Conservation (phyloP, 2,797 vertebrate species). For the Argentina silus region DNA sequence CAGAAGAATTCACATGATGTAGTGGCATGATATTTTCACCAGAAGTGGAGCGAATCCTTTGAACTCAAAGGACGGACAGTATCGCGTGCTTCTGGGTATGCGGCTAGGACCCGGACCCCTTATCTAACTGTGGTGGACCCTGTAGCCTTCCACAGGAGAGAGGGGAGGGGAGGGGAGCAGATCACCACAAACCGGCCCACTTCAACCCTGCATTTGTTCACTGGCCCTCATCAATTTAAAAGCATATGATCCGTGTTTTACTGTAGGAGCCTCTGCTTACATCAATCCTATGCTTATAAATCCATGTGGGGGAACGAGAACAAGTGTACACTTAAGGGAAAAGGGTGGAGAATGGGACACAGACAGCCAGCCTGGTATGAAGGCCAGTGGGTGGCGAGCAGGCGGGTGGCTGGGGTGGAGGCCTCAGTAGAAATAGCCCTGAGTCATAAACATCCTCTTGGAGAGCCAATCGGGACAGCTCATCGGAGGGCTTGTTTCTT, state of each 20-base stretch:
- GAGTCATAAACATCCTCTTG: constrained; percentile 78
- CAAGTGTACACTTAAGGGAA: too few relatives aligned
- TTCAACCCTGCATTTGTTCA: too few relatives aligned
- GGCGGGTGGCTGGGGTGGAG: constrained; percentile 57
- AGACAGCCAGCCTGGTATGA: too few relatives aligned
- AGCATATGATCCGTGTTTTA: too few relatives aligned
- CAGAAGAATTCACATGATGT: constrained; percentile 19
- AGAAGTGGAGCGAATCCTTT: not conserved
- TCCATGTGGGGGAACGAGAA: too few relatives aligned
- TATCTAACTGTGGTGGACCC: too few relatives aligned
- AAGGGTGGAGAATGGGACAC: too few relatives aligned
- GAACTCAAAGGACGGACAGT: not conserved
- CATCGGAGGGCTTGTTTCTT: constrained; percentile 68
- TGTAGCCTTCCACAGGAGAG: not conserved
- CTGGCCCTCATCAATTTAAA: too few relatives aligned
- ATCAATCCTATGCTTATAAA: too few relatives aligned
- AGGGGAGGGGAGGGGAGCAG: not conserved
- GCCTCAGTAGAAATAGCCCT: constrained; percentile 73
- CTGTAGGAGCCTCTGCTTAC: too few relatives aligned
- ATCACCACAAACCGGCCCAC: not conserved
- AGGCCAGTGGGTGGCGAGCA: constrained; percentile 3
- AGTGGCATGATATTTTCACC: not conserved
- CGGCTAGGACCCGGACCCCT: too few relatives aligned
- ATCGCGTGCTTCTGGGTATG: too few relatives aligned
- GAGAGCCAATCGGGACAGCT: constrained; percentile 65